A percentile compares a stretch with the other conserved stretches of the same genome.
Conservation (phyloP, 2,888 invertebrate genomes). For the Cordilura impudica region DNA sequence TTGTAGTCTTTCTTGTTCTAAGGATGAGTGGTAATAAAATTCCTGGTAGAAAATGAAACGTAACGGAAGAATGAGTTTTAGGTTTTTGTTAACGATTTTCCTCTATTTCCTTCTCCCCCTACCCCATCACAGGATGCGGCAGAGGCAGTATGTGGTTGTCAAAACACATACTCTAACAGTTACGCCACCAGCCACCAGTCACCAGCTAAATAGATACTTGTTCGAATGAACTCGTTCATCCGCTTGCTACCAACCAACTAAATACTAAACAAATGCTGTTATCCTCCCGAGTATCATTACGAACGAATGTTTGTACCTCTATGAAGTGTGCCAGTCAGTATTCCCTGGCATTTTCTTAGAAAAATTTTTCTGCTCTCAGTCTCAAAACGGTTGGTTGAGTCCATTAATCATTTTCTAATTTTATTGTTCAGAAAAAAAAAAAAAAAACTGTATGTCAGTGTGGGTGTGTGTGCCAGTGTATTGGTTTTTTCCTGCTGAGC, state of each 20-base stretch:
- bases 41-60: slow-evolving; percentile 55
- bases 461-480: slow-evolving; percentile 13
- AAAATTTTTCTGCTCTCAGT: slow-evolving; percentile 40
- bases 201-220: background rate
- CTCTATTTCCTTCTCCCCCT: background rate
- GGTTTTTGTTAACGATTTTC: slow-evolving; percentile 31
- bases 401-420: slow-evolving; percentile 78
- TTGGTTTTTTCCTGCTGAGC: slow-evolving; percentile 30
- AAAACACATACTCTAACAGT: slow-evolving; percentile 37
- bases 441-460: background rate
- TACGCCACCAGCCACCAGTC: slow-evolving; percentile 11
- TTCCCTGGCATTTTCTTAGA: slow-evolving; percentile 46
- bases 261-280: slow-evolving; percentile 35
- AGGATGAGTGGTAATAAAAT: slow-evolving; percentile 28
- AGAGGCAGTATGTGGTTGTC: slow-evolving; percentile 53
- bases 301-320: slow-evolving; percentile 31
- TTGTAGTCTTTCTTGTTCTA: background rate
- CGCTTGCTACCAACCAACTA: slow-evolving; percentile 22
- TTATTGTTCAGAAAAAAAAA: slow-evolving; percentile 69
- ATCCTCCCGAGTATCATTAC: slow-evolving; percentile 76
- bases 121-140: slow-evolving; percentile 50
- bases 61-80: slow-evolving; percentile 73
- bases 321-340: slow-evolving; percentile 74
- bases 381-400: slow-evolving; percentile 74
- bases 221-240: background rate